Evolutionary conservation across 2,113 vertebrate genomes (phyloP).

Genomic region (Podarcis muralis): DNA sequence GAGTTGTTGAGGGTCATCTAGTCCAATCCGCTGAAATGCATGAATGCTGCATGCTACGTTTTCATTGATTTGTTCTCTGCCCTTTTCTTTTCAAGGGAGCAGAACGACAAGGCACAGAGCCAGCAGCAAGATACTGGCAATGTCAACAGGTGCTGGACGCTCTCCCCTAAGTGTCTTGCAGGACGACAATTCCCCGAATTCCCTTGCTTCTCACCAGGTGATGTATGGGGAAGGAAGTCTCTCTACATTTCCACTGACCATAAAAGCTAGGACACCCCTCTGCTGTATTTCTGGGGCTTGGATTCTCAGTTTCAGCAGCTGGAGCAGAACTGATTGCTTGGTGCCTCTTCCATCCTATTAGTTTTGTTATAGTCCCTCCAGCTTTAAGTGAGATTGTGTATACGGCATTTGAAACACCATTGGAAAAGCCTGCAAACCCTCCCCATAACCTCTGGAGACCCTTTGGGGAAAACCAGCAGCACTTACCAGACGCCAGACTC

Average conservation of each 20-base stretch:
- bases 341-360: not conserved
- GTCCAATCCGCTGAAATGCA: not conserved
- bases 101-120: conserved; percentile 59
- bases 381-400: not conserved
- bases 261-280: not conserved
- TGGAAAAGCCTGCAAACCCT: too few relatives aligned
- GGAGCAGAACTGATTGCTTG: not conserved
- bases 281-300: not conserved
- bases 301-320: not conserved
- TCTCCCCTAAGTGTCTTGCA: conserved; percentile 88
- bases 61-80: not conserved
- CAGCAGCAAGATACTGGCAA: conserved; percentile 63
- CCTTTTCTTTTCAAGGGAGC: conserved; percentile 56
- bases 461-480: too few relatives aligned
- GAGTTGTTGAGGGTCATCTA: too few relatives aligned
- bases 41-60: too few relatives aligned
- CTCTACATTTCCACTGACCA: too few relatives aligned
- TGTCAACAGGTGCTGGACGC: conserved; percentile 72
- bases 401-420: too few relatives aligned
- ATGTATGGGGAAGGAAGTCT: not conserved
- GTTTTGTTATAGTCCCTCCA: not conserved
- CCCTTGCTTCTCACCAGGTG: conserved; percentile 72
- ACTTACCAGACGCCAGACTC: too few relatives aligned
- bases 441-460: not conserved
- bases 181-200: conserved; percentile 85